Conservation (phyloP, 2,888 invertebrate genomes). For the Melieria omissa region DNA sequence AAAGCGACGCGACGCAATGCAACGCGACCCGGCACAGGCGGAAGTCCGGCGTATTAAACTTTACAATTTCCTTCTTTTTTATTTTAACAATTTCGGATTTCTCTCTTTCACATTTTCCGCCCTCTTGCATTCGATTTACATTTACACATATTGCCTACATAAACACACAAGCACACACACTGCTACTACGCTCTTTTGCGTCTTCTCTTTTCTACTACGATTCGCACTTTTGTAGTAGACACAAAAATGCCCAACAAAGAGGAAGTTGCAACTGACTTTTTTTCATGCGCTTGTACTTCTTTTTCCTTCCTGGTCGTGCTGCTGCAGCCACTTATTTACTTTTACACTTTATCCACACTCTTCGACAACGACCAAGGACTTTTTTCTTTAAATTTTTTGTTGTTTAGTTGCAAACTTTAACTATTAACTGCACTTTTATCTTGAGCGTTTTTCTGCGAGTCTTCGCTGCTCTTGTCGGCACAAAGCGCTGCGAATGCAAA, state of each 20-base stretch:
- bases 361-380: not conserved
- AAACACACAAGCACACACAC: conserved; percentile 22
- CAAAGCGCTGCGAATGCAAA: too few species aligned
- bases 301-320: conserved; percentile 24
- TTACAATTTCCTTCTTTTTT: conserved; percentile 5
- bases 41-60: conserved; percentile 7
- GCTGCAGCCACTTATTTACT: conserved; percentile 29
- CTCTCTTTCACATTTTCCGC: not conserved
- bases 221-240: conserved; percentile 61
- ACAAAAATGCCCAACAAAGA: conserved; percentile 49
- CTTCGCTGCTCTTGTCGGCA: not conserved
- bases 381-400: not conserved
- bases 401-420: too few species aligned
- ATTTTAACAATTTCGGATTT: conserved; percentile 7
- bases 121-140: conserved; percentile 4
- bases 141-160: conserved; percentile 11
- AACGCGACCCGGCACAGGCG: conserved; percentile 17
- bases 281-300: conserved; percentile 17
- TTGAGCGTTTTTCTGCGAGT: not conserved
- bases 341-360: not conserved
- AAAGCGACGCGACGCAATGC: not conserved
- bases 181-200: conserved; percentile 37
- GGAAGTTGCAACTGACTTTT: conserved; percentile 41
- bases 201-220: conserved; percentile 50
- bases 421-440: not conserved